Base-by-base conservation (phyloP, 1,140 invertebrate species). In the Drosophila santomea region DNA sequence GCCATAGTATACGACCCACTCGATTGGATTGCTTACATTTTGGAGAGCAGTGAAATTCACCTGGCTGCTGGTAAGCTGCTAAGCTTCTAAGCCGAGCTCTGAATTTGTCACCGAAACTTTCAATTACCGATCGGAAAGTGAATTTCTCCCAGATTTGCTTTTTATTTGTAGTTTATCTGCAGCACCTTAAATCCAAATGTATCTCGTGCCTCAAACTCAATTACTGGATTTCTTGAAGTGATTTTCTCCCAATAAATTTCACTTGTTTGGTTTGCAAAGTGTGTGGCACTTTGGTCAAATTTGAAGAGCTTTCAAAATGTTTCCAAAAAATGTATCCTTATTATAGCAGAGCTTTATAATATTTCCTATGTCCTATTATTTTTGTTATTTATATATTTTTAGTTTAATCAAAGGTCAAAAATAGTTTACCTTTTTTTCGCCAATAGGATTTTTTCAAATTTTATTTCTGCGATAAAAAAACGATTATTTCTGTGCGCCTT, bases 21-120 rank as follows among this genome's bases (percentile, higher is more conserved):
- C 50, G 45, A 59, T 77, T 43, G 62, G 56, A 72, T 72, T 44
- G 47, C 28, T 12, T 2, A 38, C 11, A 11, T 20, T 54, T 39
- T 52, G 20, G 39, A 74, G 61, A 55, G 75, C 73, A 81, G 83
- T 88, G 82, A 88, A 88, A 82, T 72, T 86, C 69, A 66, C 51
- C 61, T 58, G 78, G 36, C 36, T 38, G 57, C 58, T 61, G 71
- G 57, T 14, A 17, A 17, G 17, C 17, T 17, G 12, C 25, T 48
- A 64, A 50, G 63, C 67, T 71, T 71, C 64, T 71, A 71, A 58
- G 67, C 67, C n/a, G 17, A n/a, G 51, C 43, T 68, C 43, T 17
- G 51, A 71, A 58, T 58, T 50, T 71, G 67, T 71, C 66, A 48
- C n/a, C 67, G 12, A 62, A 52, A 68, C 45, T 56, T 68, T 68